Percentiles rank a stretch among this genome's conserved stretches.
These are phyloP conservation scores for Ceuthmochares aereus DNA, from an alignment of 2,113 vertebrate genomes.

Conservation along the genomic window DNA sequence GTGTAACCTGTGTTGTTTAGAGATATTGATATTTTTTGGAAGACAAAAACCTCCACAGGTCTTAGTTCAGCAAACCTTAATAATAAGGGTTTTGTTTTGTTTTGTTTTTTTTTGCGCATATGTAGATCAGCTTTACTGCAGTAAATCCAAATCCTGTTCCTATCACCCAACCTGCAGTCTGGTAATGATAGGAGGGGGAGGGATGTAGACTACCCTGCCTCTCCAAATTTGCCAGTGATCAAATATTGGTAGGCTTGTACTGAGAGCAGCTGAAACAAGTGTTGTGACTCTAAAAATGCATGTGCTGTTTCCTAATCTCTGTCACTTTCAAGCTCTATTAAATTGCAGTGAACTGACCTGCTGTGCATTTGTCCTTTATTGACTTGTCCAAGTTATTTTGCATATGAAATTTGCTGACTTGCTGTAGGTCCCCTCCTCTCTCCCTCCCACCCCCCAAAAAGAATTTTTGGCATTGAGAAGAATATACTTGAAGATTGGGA, in stretches of 20 bases:
- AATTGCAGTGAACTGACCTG: constrained; percentile 33
- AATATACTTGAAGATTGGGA: neutral
- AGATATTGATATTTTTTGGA: neutral
- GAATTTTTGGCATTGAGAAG: neutral
- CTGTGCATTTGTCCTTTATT: constrained; percentile 36
- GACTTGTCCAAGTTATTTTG: neutral
- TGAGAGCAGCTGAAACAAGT: neutral
- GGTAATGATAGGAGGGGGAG: neutral
- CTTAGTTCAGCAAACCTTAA: neutral
- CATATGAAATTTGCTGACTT: neutral
- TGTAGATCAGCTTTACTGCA: neutral
- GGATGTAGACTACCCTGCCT: neutral
- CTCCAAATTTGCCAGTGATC: neutral
- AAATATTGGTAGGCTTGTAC: neutral
- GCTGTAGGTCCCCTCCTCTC: neutral
- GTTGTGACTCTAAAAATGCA: neutral
- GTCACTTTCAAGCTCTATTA: constrained; percentile 10
- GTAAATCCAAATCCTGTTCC: neutral
- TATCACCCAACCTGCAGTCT: neutral
- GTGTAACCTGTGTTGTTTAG: neutral
- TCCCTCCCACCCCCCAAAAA: neutral
- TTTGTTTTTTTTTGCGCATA: neutral
- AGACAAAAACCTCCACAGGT: neutral
- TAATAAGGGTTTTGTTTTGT: neutral
- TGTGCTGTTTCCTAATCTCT: neutral